A percentile compares a stretch with the other conserved stretches of the same genome.
Conservation (phyloP, 2,113 vertebrate species). For the Tachuris rubrigastra region DNA sequence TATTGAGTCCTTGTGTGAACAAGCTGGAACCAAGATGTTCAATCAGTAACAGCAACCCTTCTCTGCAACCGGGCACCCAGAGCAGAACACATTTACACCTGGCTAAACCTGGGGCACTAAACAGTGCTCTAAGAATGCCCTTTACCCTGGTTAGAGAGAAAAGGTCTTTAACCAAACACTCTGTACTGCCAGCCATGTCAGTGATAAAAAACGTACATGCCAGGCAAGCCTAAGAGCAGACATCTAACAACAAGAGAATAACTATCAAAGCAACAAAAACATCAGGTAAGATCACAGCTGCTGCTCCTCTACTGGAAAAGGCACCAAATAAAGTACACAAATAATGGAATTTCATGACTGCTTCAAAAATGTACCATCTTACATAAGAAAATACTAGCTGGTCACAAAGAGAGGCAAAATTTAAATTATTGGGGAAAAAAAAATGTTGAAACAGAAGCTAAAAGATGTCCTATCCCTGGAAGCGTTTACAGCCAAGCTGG, state of each 20-base stretch:
- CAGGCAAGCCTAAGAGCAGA: background rate
- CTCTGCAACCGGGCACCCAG: background rate
- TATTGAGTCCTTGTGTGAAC: fast-evolving
- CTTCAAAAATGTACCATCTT: background rate
- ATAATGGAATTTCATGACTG: background rate
- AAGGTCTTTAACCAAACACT: background rate
- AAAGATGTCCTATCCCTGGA: background rate
- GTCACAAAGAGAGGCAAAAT: background rate
- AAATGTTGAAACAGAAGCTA: background rate
- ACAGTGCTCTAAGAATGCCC: background rate
- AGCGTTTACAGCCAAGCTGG: background rate
- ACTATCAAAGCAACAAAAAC: background rate
- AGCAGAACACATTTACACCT: fast-evolving
- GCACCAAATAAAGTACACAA: background rate
- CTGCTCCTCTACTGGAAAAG: background rate
- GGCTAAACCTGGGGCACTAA: background rate
- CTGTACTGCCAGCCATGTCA: background rate
- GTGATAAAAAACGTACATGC: background rate
- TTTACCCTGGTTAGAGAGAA: background rate
- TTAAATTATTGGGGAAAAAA: background rate
- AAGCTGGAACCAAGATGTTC: background rate
- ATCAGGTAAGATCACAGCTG: background rate
- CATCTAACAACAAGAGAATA: background rate
- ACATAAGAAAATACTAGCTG: background rate
- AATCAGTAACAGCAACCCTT: background rate